phyloP scores from a whole-genome alignment of 2,113 vertebrate genomes.

The Thalassoma bifasciatum region DNA sequence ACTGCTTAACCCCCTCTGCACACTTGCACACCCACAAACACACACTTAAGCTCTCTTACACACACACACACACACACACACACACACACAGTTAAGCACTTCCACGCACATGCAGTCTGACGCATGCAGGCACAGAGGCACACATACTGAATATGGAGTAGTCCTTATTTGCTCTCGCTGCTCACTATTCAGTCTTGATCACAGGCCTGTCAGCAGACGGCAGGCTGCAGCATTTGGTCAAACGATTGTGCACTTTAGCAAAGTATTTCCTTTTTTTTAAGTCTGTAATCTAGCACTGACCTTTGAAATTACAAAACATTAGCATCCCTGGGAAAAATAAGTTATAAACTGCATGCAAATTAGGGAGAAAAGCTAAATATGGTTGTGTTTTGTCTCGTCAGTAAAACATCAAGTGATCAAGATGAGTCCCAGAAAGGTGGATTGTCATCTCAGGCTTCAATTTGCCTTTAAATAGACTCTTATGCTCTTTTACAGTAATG shows the following conservation, averaged over 20 bases:
- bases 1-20: slow-evolving; percentile 69
- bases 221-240: slow-evolving; percentile 55
- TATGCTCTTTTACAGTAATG: not conserved
- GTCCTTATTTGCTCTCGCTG: slow-evolving; percentile 69
- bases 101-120: slow-evolving; percentile 32
- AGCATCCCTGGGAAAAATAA: not conserved
- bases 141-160: slow-evolving; percentile 77
- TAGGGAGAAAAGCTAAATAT: slow-evolving; percentile 8
- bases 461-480: slow-evolving; percentile 10
- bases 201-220: slow-evolving; percentile 73
- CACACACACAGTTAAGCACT: slow-evolving; percentile 40
- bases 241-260: slow-evolving; percentile 31
- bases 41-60: slow-evolving; percentile 58
- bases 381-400: not conserved
- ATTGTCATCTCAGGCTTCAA: not conserved
- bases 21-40: slow-evolving; percentile 59
- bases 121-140: slow-evolving; percentile 55
- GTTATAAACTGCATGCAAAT: slow-evolving; percentile 27
- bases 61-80: slow-evolving; percentile 54
- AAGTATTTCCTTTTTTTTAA: slow-evolving; percentile 11
- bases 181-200: slow-evolving; percentile 73
- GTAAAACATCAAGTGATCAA: slow-evolving; percentile 5
- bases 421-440: not conserved
- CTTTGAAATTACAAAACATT: slow-evolving; percentile 27
- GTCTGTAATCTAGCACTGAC: slow-evolving; percentile 16